These are phyloP conservation scores for Origma solitaria DNA, from an alignment of 2,113 vertebrate genomes.

Conservation along the genomic window DNA sequence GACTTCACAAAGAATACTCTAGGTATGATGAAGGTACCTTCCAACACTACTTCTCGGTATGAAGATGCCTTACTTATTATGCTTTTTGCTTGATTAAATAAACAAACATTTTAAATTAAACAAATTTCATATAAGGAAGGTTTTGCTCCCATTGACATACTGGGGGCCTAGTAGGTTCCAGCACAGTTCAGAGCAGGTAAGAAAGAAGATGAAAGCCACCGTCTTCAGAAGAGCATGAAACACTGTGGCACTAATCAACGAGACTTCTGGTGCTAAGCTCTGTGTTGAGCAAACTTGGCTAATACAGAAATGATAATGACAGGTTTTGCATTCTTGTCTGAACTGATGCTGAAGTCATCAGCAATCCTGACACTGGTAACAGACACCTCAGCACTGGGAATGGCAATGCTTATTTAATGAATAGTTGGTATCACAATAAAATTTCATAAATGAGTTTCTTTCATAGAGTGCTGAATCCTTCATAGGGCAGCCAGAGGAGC, in stretches of 20 bases:
- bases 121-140: background rate
- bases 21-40: background rate
- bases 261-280: background rate
- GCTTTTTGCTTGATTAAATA: background rate
- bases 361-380: background rate
- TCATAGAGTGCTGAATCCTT: background rate
- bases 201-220: background rate
- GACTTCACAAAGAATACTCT: background rate
- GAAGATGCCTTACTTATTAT: background rate
- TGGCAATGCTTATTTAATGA: background rate
- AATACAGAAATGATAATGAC: background rate
- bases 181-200: background rate
- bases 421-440: background rate
- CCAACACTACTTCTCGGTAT: background rate
- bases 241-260: background rate
- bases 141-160: background rate
- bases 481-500: background rate
- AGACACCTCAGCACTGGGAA: background rate
- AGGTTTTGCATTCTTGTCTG: background rate
- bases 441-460: background rate
- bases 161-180: background rate
- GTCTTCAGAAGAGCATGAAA: background rate
- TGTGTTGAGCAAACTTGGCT: background rate
- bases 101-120: background rate
- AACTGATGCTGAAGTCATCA: background rate